These are phyloP conservation scores for Polypedilum vanderplanki DNA, from an alignment of 1,140 invertebrate genomes.

Conservation along the genomic window DNA sequence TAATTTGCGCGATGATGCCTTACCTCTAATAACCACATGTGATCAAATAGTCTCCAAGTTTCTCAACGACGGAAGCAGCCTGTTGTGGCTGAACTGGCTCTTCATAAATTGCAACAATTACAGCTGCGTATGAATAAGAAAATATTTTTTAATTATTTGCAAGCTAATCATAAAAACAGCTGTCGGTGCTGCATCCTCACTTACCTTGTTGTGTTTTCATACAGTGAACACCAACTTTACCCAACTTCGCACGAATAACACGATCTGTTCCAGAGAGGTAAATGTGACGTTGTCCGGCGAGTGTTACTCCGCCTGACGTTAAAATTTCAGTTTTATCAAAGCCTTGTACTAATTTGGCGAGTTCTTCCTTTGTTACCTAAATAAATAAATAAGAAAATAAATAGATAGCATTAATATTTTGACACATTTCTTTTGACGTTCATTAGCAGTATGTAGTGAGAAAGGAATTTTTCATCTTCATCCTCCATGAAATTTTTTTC, in stretches of 20 bases:
- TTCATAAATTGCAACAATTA: slow-evolving; percentile 87
- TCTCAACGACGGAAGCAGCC: slow-evolving; percentile 88
- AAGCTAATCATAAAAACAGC: slow-evolving; percentile 22
- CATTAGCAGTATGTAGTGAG: too few relatives aligned
- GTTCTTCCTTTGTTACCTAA: slow-evolving; percentile 82
- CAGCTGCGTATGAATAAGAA: slow-evolving; percentile 51
- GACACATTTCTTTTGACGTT: too few relatives aligned
- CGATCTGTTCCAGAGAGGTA: slow-evolving; percentile 85
- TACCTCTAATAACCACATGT: slow-evolving; percentile 77
- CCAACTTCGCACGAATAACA: slow-evolving; percentile 83
- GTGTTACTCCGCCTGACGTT: slow-evolving; percentile 77
- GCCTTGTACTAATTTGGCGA: slow-evolving; percentile 75
- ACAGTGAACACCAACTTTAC: slow-evolving; percentile 85
- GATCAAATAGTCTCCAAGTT: slow-evolving; percentile 91
- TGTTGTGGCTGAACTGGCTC: slow-evolving; percentile 91
- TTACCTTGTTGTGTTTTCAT: slow-evolving; percentile 88
- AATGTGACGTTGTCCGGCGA: slow-evolving; percentile 84
- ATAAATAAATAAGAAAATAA: slow-evolving; percentile 45
- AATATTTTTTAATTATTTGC: slow-evolving; percentile 1
- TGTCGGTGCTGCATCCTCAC: slow-evolving; percentile 31
- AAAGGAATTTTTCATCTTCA: too few relatives aligned
- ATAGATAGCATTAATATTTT: not conserved
- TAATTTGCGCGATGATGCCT: not conserved
- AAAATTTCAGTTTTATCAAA: slow-evolving; percentile 79
- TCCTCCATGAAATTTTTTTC: too few relatives aligned